phyloP scores from a whole-genome alignment of 2,113 vertebrate genomes.

The Daboia siamensis region DNA sequence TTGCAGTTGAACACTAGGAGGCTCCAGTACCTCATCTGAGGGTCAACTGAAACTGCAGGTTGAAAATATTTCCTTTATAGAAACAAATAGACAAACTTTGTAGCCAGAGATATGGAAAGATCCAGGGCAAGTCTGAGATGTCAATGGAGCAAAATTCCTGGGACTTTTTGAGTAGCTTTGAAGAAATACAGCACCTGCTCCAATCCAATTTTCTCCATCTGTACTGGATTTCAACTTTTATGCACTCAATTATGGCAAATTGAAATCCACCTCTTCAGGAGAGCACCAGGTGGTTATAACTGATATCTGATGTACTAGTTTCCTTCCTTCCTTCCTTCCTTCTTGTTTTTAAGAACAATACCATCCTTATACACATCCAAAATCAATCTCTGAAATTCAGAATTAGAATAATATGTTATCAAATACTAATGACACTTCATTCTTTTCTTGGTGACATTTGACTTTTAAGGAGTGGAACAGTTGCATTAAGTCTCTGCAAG shows the following conservation, averaged over 20 bases:
- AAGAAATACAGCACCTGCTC: neutral
- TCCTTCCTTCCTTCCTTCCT: neutral
- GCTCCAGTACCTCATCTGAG: constrained; percentile 55
- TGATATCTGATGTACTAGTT: neutral
- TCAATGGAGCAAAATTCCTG: neutral
- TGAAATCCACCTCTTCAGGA: neutral
- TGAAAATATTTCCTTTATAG: neutral
- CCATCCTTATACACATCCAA: neutral
- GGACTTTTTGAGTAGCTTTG: neutral
- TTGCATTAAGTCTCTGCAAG: neutral
- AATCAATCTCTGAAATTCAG: neutral
- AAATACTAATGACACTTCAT: neutral
- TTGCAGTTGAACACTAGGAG: constrained; percentile 49
- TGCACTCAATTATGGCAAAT: neutral
- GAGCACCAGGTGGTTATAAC: neutral
- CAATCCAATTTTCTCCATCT: neutral
- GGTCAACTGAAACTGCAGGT: neutral
- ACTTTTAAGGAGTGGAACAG: neutral
- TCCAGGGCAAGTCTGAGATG: neutral
- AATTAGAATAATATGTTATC: neutral
- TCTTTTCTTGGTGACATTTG: neutral
- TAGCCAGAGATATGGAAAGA: too few relatives aligned
- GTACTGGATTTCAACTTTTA: neutral
- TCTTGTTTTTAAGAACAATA: neutral
- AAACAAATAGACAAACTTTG: rapidly evolving